Conservation (phyloP, 2,888 invertebrate genomes). For the Pomacea canaliculata region DNA sequence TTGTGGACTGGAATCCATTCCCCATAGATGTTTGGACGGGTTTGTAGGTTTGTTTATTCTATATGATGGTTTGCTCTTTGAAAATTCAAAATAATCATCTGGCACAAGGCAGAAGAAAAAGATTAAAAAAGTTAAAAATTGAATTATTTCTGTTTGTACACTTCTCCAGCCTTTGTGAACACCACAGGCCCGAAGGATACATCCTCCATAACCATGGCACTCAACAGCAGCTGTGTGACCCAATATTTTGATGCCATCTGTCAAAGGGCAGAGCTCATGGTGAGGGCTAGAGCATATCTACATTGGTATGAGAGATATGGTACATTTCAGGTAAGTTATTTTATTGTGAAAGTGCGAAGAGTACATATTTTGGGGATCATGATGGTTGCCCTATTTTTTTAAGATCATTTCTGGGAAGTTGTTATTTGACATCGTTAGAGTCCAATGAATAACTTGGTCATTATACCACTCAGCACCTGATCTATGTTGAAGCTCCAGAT, state of each 20-base stretch:
- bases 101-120: too few species aligned
- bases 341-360: not conserved
- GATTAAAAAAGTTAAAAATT: too few species aligned
- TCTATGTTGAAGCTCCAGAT: too few species aligned
- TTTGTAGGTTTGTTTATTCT: slow-evolving; percentile 23
- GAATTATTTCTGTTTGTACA: too few species aligned
- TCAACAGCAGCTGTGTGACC: slow-evolving; percentile 56
- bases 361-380: too few species aligned
- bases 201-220: slow-evolving; percentile 57
- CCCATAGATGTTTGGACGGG: slow-evolving; percentile 66
- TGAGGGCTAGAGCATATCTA: slow-evolving; percentile 60
- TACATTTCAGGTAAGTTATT: slow-evolving; percentile 39
- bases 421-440: too few species aligned
- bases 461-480: too few species aligned
- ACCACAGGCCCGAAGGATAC: slow-evolving; percentile 42
- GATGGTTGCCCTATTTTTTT: too few species aligned
- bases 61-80: not conserved
- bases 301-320: slow-evolving; percentile 68
- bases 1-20: slow-evolving; percentile 65
- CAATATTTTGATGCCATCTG: slow-evolving; percentile 52
- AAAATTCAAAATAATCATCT: too few species aligned
- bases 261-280: slow-evolving; percentile 56
- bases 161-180: slow-evolving; percentile 43
- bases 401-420: too few species aligned
- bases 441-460: too few species aligned